phyloP scores from a whole-genome alignment of 2,113 vertebrate species.

The Macquaria ambigua region DNA sequence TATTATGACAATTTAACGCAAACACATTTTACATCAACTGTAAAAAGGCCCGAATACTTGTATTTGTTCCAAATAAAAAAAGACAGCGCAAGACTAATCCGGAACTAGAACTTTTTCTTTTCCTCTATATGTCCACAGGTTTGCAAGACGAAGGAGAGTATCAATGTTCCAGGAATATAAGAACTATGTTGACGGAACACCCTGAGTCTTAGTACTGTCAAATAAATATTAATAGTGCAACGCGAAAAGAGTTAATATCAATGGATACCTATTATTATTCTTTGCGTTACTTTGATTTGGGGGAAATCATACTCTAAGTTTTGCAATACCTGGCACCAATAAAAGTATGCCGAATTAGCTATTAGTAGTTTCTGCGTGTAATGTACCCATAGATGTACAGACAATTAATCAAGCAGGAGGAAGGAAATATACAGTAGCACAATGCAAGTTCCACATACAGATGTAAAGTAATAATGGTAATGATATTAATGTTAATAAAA shows the following conservation, averaged over 20 bases:
- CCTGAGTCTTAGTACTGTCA: background rate
- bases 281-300: too few relatives aligned
- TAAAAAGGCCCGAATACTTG: background rate
- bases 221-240: too few relatives aligned
- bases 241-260: too few relatives aligned
- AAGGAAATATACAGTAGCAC: too few relatives aligned
- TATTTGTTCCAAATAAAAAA: background rate
- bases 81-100: background rate
- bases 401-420: too few relatives aligned
- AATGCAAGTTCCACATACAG: too few relatives aligned
- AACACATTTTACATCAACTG: background rate
- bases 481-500: too few relatives aligned
- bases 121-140: background rate
- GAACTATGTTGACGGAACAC: background rate
- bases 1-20: background rate
- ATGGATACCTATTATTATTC: too few relatives aligned
- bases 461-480: too few relatives aligned
- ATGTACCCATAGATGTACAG: too few relatives aligned
- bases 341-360: background rate
- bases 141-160: background rate
- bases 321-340: background rate
- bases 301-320: too few relatives aligned
- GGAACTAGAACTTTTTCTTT: background rate
- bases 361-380: background rate
- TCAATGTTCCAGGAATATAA: background rate